These are phyloP conservation scores for Alexandromys oeconomus DNA, from an alignment of 2,797 vertebrate species.

Conservation along the genomic window DNA sequence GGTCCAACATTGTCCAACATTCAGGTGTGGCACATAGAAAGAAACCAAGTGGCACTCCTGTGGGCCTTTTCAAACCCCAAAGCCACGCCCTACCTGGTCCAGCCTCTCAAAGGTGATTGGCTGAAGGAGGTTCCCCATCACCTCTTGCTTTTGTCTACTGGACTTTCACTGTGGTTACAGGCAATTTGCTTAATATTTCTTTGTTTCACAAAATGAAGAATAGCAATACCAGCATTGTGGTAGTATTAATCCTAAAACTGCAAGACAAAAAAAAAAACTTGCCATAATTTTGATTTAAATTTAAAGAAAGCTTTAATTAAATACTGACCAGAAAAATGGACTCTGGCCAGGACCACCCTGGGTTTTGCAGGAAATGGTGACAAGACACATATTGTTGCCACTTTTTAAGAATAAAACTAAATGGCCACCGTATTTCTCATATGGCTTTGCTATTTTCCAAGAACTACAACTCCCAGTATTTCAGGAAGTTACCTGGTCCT, in stretches of 20 bases:
- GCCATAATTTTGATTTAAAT: not conserved
- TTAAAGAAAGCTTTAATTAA: not conserved
- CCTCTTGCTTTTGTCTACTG: not conserved
- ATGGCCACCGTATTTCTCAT: not conserved
- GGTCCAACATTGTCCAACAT: too few species aligned
- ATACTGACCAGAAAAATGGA: not conserved
- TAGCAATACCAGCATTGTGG: not conserved
- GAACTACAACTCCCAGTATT: not conserved
- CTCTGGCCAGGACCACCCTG: not conserved
- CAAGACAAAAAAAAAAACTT: not conserved
- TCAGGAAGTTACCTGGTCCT: not conserved
- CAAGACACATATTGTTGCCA: not conserved
- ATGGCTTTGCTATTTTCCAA: not conserved
- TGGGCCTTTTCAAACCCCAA: too few species aligned
- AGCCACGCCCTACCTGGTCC: too few species aligned
- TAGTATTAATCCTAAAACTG: not conserved
- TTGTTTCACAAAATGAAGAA: not conserved
- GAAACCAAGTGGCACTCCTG: too few species aligned
- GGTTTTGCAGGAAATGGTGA: not conserved
- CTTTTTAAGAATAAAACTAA: not conserved
- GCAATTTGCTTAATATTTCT: not conserved
- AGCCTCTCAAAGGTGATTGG: too few species aligned
- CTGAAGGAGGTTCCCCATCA: too few species aligned
- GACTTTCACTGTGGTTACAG: not conserved
- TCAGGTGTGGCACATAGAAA: too few species aligned